Evolutionary conservation across 2,888 invertebrate genomes (phyloP), one percentile per base, ranked within the genome.

Genomic region (Polydrusus pterygomalis): DNA sequence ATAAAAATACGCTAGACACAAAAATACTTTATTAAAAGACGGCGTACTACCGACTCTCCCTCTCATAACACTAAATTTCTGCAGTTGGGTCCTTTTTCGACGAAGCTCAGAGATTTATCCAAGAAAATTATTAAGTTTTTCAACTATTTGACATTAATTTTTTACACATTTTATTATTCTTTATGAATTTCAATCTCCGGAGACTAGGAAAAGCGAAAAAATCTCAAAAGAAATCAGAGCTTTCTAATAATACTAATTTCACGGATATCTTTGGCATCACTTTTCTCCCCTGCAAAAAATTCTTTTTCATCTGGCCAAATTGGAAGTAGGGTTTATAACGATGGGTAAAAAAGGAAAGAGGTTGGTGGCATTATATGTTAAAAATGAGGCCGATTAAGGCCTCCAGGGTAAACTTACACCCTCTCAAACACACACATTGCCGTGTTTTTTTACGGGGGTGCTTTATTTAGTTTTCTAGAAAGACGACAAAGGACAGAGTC

Each of bases 301-400:
- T 75, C 72, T 67, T 78, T 78, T 77, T 77, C 75, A 71, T 71
- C 71, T 71, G 75, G 65, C 70, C 40, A 75, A 70, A 75, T 75
- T 70, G 75, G 70, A 70, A 70, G 64, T 70, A 40, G 75, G 75
- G 70, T 64, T 70, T 75, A 65, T 75, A 75, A 75, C 75, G 75
- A 65, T 60, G 63, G 70, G 58, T 38, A 63, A 70, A 74, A 74
- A n/a, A 56, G 64, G 51, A 45, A 70, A 64, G 70, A 56, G 68
- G 74, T 77, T 64, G 65, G 76, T 64, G 77, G 77, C 77, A 76
- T 78, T 79, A 78, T 70, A 78, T 80, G 83, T 84, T 84, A 84
- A 83, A 84, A 84, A 84, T 84, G 84, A 82, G 82, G 70, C 80
- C 83, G 83, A 84, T 84, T 84, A 83, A 80, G 75, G 81, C 80